A percentile compares a stretch with the other conserved stretches of the same genome.
These are phyloP conservation scores for Eptesicus fuscus DNA, from an alignment of 2,113 vertebrate species.

Conservation along the genomic window DNA sequence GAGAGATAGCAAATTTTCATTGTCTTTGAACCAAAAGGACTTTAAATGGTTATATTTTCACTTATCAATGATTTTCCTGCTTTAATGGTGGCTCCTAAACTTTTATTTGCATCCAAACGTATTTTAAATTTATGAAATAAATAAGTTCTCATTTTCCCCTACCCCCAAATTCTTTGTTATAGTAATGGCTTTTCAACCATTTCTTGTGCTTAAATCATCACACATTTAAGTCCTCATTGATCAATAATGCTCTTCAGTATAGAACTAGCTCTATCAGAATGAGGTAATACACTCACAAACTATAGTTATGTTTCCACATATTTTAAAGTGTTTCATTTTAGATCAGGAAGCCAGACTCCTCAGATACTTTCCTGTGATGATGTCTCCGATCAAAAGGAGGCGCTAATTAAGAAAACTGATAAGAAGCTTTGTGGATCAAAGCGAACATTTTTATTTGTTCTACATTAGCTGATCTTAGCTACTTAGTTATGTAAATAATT, in stretches of 20 bases:
- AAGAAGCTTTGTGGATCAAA: constrained; percentile 44
- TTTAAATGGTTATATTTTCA: neutral
- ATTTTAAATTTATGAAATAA: constrained; percentile 47
- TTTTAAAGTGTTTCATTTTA: constrained; percentile 51
- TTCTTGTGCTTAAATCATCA: constrained; percentile 27
- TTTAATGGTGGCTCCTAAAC: neutral
- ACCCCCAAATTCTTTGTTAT: constrained; percentile 1
- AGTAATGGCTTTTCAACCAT: constrained; percentile 46
- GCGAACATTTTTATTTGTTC: constrained; percentile 28
- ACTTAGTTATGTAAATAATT: constrained; percentile 23
- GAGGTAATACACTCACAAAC: constrained; percentile 38
- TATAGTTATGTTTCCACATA: constrained; percentile 40
- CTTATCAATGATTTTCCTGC: neutral
- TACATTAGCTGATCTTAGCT: constrained; percentile 32
- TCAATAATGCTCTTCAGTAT: constrained; percentile 23
- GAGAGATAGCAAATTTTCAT: neutral
- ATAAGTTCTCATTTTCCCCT: constrained; percentile 27
- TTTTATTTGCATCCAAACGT: constrained; percentile 37
- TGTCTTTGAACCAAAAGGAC: constrained; percentile 18
- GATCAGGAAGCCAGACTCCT: constrained; percentile 9
- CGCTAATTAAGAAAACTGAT: constrained; percentile 38
- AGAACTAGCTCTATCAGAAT: neutral
- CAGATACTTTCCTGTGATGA: neutral
- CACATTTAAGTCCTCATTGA: constrained; percentile 17
- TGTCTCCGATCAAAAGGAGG: constrained; percentile 30